Evolutionary conservation across 2,888 invertebrate species (phyloP).

Genomic region (Euphydryas editha): DNA sequence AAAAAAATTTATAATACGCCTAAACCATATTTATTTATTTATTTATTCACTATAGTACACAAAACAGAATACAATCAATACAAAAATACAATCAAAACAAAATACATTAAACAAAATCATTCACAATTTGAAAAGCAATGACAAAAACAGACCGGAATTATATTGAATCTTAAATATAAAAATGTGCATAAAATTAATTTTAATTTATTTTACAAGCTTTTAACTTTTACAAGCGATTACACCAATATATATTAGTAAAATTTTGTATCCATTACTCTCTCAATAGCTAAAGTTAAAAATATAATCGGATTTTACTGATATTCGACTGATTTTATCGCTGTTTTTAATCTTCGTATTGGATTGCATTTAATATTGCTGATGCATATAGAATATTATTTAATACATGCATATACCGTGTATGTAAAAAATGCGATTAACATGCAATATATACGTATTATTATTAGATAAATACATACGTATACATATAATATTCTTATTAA

Average conservation of each 20-base stretch:
- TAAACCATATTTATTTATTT: no score
- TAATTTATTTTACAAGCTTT: neutral
- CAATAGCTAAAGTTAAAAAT: constrained; percentile 6
- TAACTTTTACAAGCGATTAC: neutral
- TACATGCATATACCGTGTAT: neutral
- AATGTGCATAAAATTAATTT: neutral
- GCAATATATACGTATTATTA: neutral
- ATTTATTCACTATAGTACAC: no score
- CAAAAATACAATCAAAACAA: no score
- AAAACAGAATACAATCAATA: no score
- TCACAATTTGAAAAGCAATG: no score
- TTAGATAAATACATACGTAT: neutral
- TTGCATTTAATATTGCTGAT: neutral
- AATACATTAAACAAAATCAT: no score
- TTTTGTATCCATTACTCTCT: neutral
- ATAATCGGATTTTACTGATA: neutral
- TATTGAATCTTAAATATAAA: no score
- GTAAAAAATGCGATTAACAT: neutral
- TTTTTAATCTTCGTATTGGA: constrained; percentile 1
- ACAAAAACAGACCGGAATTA: no score
- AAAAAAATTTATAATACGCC: no score
- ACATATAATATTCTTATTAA: no score
- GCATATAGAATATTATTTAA: neutral
- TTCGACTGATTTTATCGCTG: constrained; percentile 3
- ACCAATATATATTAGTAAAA: neutral